These are phyloP conservation scores for Drosophila baimaii DNA, from an alignment of 1,140 invertebrate species.

Conservation along the genomic window DNA sequence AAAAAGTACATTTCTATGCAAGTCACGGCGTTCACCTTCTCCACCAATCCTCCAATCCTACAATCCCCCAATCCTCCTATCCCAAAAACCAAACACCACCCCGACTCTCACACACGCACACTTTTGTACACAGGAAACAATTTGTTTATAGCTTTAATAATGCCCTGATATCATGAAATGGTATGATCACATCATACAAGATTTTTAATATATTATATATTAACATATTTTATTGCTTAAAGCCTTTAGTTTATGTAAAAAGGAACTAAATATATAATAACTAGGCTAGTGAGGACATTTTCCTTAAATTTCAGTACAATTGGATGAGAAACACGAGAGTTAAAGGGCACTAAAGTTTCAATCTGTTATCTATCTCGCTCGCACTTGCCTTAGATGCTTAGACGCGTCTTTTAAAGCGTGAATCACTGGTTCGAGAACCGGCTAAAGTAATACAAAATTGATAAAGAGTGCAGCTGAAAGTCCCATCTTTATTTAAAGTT, in stretches of 20 bases:
- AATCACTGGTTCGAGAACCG: background rate
- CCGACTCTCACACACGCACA: conserved; percentile 16
- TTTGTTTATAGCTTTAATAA: too few species aligned
- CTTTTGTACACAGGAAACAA: conserved; percentile 25
- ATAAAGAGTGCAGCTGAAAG: background rate
- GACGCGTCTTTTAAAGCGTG: background rate
- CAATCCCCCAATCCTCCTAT: conserved; percentile 18
- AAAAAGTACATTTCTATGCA: conserved; percentile 72
- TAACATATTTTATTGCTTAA: too few species aligned
- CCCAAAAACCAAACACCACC: conserved; percentile 6
- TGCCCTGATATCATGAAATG: too few species aligned
- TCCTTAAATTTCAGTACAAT: background rate
- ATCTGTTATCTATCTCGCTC: background rate
- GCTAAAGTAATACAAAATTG: background rate
- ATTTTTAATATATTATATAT: too few species aligned
- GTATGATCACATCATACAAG: too few species aligned
- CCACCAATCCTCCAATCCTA: conserved; percentile 25
- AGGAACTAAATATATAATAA: background rate
- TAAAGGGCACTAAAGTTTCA: background rate
- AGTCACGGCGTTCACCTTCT: conserved; percentile 65
- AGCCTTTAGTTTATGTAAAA: too few species aligned
- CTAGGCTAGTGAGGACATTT: background rate
- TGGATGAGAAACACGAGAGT: too few species aligned
- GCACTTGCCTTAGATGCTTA: too few species aligned
- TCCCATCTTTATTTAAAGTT: background rate